phyloP scores from a whole-genome alignment of 2,797 vertebrate species.

The Rhynchonycteris naso region DNA sequence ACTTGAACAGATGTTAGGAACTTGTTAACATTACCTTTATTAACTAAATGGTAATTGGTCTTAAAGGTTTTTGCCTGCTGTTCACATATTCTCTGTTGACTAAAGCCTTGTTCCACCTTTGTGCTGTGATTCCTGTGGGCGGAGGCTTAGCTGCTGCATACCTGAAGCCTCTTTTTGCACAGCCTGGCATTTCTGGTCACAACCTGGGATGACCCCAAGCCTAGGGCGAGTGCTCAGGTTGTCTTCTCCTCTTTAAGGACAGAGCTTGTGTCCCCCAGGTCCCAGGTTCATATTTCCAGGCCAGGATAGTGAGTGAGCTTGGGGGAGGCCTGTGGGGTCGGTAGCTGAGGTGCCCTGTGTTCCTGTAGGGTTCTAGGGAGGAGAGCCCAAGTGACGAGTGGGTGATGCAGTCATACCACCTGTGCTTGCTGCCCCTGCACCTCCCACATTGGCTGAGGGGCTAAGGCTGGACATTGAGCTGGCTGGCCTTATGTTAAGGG shows the following conservation, averaged over 20 bases:
- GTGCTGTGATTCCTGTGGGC: background rate
- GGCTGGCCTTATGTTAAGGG: background rate
- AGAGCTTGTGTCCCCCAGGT: no score
- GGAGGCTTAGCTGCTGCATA: background rate
- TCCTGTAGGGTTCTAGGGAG: background rate
- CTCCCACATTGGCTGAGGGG: background rate
- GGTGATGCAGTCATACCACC: fast-evolving
- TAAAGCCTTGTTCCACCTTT: background rate
- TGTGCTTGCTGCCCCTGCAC: no score
- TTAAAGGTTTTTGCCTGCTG: background rate
- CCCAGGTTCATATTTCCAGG: background rate
- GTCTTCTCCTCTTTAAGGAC: background rate
- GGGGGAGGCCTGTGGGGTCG: fast-evolving
- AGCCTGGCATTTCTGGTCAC: background rate
- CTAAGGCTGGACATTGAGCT: background rate
- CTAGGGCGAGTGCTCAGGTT: background rate
- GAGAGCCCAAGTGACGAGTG: background rate
- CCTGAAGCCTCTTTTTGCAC: fast-evolving
- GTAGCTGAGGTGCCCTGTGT: background rate
- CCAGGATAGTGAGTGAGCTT: no score
- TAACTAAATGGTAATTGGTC: background rate
- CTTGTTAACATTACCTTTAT: no score
- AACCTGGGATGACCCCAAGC: background rate
- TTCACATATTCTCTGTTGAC: no score
- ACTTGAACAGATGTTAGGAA: background rate